These are phyloP conservation scores for Chelmon rostratus DNA, from an alignment of 2,797 vertebrate species.

Conservation along the genomic window DNA sequence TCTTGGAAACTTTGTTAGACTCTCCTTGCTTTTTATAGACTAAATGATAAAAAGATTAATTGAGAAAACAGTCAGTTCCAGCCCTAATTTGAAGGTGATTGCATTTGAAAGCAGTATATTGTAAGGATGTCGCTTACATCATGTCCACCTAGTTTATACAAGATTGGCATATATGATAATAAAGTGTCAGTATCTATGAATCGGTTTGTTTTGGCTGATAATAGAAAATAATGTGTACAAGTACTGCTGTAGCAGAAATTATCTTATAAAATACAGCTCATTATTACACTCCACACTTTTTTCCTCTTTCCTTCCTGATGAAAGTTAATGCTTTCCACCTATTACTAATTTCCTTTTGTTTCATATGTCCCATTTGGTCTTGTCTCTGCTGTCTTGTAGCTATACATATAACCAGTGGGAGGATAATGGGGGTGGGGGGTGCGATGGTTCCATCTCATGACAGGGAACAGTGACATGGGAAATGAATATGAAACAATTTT, in stretches of 20 bases:
- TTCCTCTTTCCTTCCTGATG: not conserved
- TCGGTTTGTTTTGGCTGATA: not conserved
- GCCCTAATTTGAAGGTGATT: not conserved
- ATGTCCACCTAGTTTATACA: not conserved
- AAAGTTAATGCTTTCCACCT: slow-evolving; percentile 13
- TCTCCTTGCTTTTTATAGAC: no score
- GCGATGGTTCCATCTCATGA: slow-evolving; percentile 59
- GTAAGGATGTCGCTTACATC: not conserved
- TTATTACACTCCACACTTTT: not conserved
- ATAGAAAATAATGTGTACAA: not conserved
- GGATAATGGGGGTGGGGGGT: slow-evolving; percentile 15
- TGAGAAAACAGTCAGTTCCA: not conserved
- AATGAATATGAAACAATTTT: slow-evolving; percentile 67
- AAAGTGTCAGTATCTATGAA: not conserved
- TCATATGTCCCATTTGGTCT: slow-evolving; percentile 24
- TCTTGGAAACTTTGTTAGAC: no score
- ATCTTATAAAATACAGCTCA: not conserved
- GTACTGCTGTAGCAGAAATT: not conserved
- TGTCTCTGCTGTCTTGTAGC: slow-evolving; percentile 31
- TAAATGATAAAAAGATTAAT: not conserved
- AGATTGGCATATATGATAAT: not conserved
- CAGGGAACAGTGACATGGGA: slow-evolving; percentile 65
- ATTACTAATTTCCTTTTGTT: slow-evolving; percentile 27
- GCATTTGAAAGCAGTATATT: not conserved
- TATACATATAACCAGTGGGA: slow-evolving; percentile 36